A percentile compares a stretch with the other conserved stretches of the same genome.
Evolutionary conservation across 2,113 vertebrate genomes (phyloP).

Genomic region (Glareola pratincola): DNA sequence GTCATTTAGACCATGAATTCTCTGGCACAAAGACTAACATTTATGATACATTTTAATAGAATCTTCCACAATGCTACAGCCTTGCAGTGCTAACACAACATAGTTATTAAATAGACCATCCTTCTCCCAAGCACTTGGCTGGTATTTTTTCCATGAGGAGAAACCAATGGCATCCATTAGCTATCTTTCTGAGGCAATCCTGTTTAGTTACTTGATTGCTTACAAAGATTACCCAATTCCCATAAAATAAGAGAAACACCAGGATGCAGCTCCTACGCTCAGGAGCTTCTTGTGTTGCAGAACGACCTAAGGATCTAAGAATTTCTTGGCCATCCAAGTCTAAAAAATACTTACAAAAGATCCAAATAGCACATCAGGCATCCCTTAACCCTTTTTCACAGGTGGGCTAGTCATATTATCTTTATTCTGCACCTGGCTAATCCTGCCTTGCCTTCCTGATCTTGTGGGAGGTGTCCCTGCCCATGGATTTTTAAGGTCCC

Average conservation of each 20-base stretch:
- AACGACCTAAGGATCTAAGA: background rate
- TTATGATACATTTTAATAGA: background rate
- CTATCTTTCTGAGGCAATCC: background rate
- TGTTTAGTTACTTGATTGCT: background rate
- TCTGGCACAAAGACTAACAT: background rate
- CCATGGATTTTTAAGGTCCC: too few species aligned
- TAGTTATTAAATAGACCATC: background rate
- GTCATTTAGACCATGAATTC: conserved; percentile 27
- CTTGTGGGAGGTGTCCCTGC: too few species aligned
- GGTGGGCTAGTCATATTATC: background rate
- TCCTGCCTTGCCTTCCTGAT: background rate
- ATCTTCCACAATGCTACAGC: background rate
- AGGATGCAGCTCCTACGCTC: background rate
- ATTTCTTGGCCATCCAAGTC: background rate
- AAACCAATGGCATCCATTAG: background rate
- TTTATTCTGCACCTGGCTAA: background rate
- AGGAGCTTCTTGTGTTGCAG: background rate
- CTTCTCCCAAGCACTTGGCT: background rate
- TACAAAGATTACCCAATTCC: background rate
- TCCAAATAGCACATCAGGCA: background rate
- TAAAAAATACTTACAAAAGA: background rate
- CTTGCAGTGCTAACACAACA: background rate
- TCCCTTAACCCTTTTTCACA: background rate
- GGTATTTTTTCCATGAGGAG: background rate
- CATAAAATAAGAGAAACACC: background rate